Evolutionary conservation across 2,888 invertebrate genomes (phyloP).

Genomic region (Marronus borbonicus): DNA sequence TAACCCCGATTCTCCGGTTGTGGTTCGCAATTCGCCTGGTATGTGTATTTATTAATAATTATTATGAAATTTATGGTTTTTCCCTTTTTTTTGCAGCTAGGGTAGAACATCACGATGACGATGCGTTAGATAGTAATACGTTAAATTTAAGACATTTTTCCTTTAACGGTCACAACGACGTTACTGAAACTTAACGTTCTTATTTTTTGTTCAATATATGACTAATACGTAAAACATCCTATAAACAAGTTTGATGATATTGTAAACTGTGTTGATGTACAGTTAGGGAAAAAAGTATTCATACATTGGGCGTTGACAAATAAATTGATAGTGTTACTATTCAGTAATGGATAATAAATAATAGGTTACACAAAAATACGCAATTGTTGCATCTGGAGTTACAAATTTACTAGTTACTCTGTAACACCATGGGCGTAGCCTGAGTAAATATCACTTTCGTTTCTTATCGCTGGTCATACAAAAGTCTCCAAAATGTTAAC

Average conservation of each 20-base stretch:
- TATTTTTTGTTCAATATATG: not conserved
- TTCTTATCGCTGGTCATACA: too few species aligned
- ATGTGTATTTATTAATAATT: not conserved
- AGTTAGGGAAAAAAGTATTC: not conserved
- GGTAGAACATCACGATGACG: conserved; percentile 14
- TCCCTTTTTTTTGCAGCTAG: conserved; percentile 23
- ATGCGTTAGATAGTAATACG: conserved; percentile 32
- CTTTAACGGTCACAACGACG: conserved; percentile 32
- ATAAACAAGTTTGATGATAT: conserved; percentile 2
- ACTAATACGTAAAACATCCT: not conserved
- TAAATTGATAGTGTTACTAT: too few species aligned
- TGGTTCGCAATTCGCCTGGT: conserved; percentile 13
- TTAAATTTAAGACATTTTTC: conserved; percentile 37
- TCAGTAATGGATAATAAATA: too few species aligned
- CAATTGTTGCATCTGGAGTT: too few species aligned
- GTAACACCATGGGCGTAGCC: too few species aligned
- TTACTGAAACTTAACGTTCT: conserved; percentile 16
- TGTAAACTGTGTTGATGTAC: not conserved
- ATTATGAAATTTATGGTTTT: too few species aligned
- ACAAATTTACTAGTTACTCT: too few species aligned
- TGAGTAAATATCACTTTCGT: too few species aligned
- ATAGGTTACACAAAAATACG: too few species aligned
- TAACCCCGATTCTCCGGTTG: conserved; percentile 32
- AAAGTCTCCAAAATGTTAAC: too few species aligned
- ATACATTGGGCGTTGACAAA: too few species aligned